Percentiles rank a stretch among this genome's conserved stretches.
These are phyloP conservation scores for Caenorhabditis uteleia DNA, from an alignment of 2,888 invertebrate species.

Conservation along the genomic window DNA sequence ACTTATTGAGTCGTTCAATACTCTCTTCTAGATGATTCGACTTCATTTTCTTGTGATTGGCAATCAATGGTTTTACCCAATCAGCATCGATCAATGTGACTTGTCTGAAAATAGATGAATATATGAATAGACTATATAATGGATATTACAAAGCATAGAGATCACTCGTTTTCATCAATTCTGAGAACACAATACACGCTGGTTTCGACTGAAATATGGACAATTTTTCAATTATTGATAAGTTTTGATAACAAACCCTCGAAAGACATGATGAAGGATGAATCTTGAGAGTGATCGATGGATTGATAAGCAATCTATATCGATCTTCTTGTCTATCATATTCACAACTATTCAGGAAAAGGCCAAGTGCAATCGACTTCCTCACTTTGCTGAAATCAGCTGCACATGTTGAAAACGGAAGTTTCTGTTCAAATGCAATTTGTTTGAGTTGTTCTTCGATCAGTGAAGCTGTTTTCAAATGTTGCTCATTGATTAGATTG, in stretches of 20 bases:
- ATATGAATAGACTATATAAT: too few relatives aligned
- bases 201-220: constrained; percentile 41
- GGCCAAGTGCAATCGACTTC: constrained; percentile 55
- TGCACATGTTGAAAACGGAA: constrained; percentile 26
- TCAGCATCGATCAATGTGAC: constrained; percentile 54
- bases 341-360: constrained; percentile 62
- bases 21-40: constrained; percentile 18
- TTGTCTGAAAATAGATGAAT: constrained; percentile 43
- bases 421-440: constrained; percentile 22
- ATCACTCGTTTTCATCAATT: constrained; percentile 61
- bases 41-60: constrained; percentile 34
- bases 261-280: constrained; percentile 60
- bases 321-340: constrained; percentile 56
- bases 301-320: constrained; percentile 55
- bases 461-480: constrained; percentile 35
- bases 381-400: constrained; percentile 22
- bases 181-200: constrained; percentile 59
- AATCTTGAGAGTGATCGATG: constrained; percentile 54
- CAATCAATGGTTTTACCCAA: constrained; percentile 44
- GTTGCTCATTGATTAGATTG: constrained; percentile 35
- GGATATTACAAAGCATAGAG: constrained; percentile 60
- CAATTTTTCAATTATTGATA: not conserved
- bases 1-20: not conserved
- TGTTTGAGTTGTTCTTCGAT: constrained; percentile 37
- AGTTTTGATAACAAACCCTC: constrained; percentile 15